Percentiles rank a stretch among this genome's conserved stretches.
Evolutionary conservation across 2,797 vertebrate genomes (phyloP).

Genomic region (Intellagama lesueurii): DNA sequence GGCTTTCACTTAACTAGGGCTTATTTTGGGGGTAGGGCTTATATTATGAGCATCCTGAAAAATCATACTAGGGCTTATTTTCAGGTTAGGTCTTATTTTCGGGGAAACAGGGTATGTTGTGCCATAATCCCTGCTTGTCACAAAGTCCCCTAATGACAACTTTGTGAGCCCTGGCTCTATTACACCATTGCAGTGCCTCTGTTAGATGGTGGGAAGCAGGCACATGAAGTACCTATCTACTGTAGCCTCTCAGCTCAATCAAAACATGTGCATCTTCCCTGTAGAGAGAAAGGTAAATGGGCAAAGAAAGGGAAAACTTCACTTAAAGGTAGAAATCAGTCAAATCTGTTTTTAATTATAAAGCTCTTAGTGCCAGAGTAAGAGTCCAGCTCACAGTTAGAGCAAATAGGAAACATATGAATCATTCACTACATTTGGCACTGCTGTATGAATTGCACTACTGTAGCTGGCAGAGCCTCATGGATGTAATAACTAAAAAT

Average conservation of each 20-base stretch:
- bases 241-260: neutral
- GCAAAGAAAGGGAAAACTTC: neutral
- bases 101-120: too few relatives aligned
- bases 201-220: neutral
- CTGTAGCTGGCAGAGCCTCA: conserved; percentile 38
- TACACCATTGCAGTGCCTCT: too few relatives aligned
- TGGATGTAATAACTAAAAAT: conserved; percentile 35
- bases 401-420: conserved; percentile 22
- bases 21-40: too few relatives aligned
- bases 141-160: too few relatives aligned
- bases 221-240: neutral
- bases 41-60: too few relatives aligned
- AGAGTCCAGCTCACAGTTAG: conserved; percentile 28
- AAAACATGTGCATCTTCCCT: neutral
- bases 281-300: neutral
- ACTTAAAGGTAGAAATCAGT: neutral
- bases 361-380: neutral
- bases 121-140: too few relatives aligned
- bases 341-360: neutral
- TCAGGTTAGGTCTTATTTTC: too few relatives aligned
- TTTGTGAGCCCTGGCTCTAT: too few relatives aligned
- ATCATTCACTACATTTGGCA: conserved; percentile 38
- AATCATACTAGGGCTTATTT: too few relatives aligned
- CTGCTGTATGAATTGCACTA: conserved; percentile 38
- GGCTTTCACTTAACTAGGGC: too few relatives aligned